These are phyloP conservation scores for Drosophila rubida DNA, from an alignment of 2,888 invertebrate genomes.

Conservation along the genomic window DNA sequence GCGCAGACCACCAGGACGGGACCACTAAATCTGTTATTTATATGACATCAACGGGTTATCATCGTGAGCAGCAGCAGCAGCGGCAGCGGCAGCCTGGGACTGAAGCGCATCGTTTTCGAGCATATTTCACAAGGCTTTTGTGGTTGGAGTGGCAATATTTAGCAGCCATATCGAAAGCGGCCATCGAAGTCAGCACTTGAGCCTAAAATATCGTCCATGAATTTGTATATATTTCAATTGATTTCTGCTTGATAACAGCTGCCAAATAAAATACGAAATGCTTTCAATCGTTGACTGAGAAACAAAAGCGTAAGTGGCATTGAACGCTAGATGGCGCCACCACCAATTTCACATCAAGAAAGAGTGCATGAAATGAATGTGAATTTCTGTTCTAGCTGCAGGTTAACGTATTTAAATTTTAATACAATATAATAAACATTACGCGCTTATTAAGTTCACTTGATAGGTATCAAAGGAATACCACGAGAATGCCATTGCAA, in stretches of 20 bases:
- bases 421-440: too few relatives aligned
- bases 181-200: conserved; percentile 1
- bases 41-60: conserved; percentile 69
- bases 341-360: too few relatives aligned
- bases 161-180: neutral
- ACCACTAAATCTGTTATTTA: conserved; percentile 77
- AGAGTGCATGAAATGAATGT: too few relatives aligned
- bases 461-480: too few relatives aligned
- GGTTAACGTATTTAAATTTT: too few relatives aligned
- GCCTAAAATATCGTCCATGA: neutral
- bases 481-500: too few relatives aligned
- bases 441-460: too few relatives aligned
- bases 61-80: conserved; percentile 19
- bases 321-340: too few relatives aligned
- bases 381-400: too few relatives aligned
- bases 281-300: neutral
- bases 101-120: conserved; percentile 28
- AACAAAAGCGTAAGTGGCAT: too few relatives aligned
- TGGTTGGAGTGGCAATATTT: conserved; percentile 8
- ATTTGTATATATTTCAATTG: neutral
- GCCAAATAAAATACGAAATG: neutral
- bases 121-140: conserved; percentile 48
- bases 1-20: conserved; percentile 28
- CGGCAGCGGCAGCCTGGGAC: conserved; percentile 6
- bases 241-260: neutral